These are phyloP conservation scores for Mechanitis messenoides DNA, from an alignment of 2,888 invertebrate genomes.

Conservation along the genomic window DNA sequence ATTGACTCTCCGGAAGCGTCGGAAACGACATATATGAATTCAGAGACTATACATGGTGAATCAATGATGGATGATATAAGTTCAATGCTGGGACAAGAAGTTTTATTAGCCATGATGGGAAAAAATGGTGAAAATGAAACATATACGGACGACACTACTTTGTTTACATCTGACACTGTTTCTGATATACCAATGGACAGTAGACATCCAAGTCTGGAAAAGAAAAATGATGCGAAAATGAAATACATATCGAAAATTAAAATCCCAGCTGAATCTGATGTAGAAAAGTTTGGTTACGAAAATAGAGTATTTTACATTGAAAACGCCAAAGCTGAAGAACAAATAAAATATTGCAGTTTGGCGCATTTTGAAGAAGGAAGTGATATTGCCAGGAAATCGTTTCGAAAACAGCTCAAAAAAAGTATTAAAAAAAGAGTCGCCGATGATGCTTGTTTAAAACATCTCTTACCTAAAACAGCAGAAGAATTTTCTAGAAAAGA, in stretches of 20 bases:
- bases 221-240: conserved; percentile 76
- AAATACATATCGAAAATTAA: conserved; percentile 73
- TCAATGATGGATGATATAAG: conserved; percentile 87
- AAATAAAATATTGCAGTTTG: conserved; percentile 84
- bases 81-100: conserved; percentile 83
- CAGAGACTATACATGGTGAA: conserved; percentile 86
- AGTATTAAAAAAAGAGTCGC: conserved; percentile 62
- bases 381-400: conserved; percentile 87
- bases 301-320: conserved; percentile 82
- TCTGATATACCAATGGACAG: conserved; percentile 73
- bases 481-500: conserved; percentile 47
- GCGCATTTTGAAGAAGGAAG: conserved; percentile 90
- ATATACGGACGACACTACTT: conserved; percentile 82
- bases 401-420: conserved; percentile 74
- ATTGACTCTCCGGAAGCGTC: conserved; percentile 90
- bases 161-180: conserved; percentile 77
- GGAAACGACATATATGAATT: conserved; percentile 81
- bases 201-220: conserved; percentile 73
- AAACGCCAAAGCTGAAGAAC: conserved; percentile 73
- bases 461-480: conserved; percentile 53
- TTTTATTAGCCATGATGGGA: conserved; percentile 80
- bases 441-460: conserved; percentile 53
- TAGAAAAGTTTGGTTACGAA: conserved; percentile 82
- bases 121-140: conserved; percentile 79
- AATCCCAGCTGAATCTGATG: conserved; percentile 63